Evolutionary conservation across 2,797 vertebrate genomes (phyloP), one percentile per base, ranked within the genome.

Genomic region (Anguilla pacifica): DNA sequence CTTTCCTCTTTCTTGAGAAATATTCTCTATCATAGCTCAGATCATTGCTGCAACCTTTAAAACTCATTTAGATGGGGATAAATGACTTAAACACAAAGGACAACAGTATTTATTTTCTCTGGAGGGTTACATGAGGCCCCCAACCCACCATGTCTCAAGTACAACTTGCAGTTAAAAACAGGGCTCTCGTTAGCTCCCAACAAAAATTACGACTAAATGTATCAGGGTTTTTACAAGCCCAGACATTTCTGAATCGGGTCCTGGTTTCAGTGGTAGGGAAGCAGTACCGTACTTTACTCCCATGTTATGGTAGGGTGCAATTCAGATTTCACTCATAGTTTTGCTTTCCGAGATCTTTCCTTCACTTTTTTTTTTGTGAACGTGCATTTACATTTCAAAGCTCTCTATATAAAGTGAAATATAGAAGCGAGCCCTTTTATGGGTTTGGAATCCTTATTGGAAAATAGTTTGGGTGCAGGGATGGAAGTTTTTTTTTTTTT

Each of bases 351-450:
- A 93, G 92, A 95, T 91, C 90, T 88, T 87, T 91, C 92, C 93
- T 93, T 95, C 87, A 83, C 91, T 92, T 79, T 64, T 88, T 88
- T 94, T 92, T 89, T 92, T 93, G 92, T 93, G 96, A 95, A 95
- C 93, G 95, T 94, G 94, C 92, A 96, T 96, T 96, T 96, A 93
- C 95, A 95, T 96, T 96, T 96, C 94, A 96, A 96, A 96, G 95
- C 93, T 94, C 87, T 92, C 92, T 89, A 93, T 93, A 93, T 94
- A 91, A 94, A 95, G 95, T 92, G 94, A 95, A 95, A 95, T 94
- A 89, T 46, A 94, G 96, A 95, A 95, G 94, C 93, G 95, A 94
- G 93, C 90, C 90, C 85, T 93, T 96, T 96, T 95, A 95, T 93
- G 92, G 93, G 92, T 92, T 95, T 96, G 95, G 95, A 95, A 93